phyloP scores from a whole-genome alignment of 2,113 vertebrate genomes.

The Mola mola region DNA sequence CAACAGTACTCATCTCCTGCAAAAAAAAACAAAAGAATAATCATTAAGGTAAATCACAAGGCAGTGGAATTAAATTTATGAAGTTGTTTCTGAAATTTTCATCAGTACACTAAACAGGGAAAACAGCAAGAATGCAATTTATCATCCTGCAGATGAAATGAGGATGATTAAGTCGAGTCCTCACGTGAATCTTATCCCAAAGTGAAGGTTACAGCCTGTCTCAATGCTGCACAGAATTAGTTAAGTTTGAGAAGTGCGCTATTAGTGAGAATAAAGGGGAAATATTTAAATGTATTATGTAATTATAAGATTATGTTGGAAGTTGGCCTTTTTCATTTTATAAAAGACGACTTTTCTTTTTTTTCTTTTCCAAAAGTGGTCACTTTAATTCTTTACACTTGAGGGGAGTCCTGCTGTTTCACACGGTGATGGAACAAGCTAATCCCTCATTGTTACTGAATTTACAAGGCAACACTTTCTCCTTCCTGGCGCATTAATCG shows the following conservation, averaged over 20 bases:
- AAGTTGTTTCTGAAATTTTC: slow-evolving; percentile 45
- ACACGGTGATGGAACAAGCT: background rate
- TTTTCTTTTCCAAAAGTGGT: background rate
- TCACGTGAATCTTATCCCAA: slow-evolving; percentile 3
- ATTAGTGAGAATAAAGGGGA: background rate
- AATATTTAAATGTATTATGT: background rate
- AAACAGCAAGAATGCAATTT: slow-evolving; percentile 38
- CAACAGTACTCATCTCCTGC: slow-evolving; percentile 25
- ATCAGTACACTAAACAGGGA: slow-evolving; percentile 40
- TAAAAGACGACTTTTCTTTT: background rate
- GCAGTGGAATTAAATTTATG: slow-evolving; percentile 36
- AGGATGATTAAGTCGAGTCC: background rate
- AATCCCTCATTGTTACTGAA: slow-evolving; percentile 20
- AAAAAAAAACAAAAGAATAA: slow-evolving; percentile 52
- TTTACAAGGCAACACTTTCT: slow-evolving; percentile 23
- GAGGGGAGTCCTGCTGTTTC: slow-evolving; percentile 1
- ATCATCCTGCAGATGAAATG: slow-evolving; percentile 30
- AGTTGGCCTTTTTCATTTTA: background rate
- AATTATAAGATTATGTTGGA: background rate
- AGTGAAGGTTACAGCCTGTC: background rate
- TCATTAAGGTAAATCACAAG: slow-evolving; percentile 21
- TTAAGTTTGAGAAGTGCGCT: background rate
- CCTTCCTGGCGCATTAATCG: slow-evolving; percentile 13
- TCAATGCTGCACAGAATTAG: background rate
- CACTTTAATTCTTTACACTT: background rate